Base-by-base conservation (phyloP, 2,888 invertebrate genomes). In the Molanna angustata region DNA sequence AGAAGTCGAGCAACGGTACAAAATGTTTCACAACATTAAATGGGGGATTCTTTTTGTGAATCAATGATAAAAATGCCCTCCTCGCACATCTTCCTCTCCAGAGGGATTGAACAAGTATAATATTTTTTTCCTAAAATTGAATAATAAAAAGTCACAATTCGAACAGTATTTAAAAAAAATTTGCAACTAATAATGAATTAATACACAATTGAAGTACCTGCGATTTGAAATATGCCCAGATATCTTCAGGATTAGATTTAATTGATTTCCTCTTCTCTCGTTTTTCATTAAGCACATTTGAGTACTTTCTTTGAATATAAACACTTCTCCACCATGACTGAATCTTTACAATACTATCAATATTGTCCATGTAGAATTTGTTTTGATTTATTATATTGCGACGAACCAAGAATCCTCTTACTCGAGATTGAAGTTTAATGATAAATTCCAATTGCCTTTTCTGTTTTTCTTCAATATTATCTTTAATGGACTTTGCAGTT, bases 1-100 rank as follows among this genome's bases (percentile, higher is more conserved):
- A 84, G 59, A 85, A 82, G 64, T 86, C 84, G 42, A 88, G 69
- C 62, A 86, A 74, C 14, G 83, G 81, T 18, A 87, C 81, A 70
- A 88, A 89, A 62, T 80, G 79, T 52, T 80, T 77, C 2, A 85
- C 80, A 11, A 81, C 78, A 56, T 76, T 74, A 14, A 83, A 73
- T 4, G 82, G 76, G 19, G 83, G 82, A 61, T 80, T 79, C 6
- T 78, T 69, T 1, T 78, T 72, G 54, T 79, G 74, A 58, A 80
- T 74, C 16, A 84, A 64, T 1, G 82, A 80, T 18, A 78, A 74
- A 61, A 85, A 86, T 31, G 84, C 83, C 63, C 78, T 73, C 27
- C 84, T 75, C 2, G 84, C 82, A 37, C 78, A 74, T 32, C 79
- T 76, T 1, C 85, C 84, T 41, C 86, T 74, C 82, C 86, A 85